phyloP scores from a whole-genome alignment of 2,113 vertebrate genomes.

The Sphyrna mokarran region DNA sequence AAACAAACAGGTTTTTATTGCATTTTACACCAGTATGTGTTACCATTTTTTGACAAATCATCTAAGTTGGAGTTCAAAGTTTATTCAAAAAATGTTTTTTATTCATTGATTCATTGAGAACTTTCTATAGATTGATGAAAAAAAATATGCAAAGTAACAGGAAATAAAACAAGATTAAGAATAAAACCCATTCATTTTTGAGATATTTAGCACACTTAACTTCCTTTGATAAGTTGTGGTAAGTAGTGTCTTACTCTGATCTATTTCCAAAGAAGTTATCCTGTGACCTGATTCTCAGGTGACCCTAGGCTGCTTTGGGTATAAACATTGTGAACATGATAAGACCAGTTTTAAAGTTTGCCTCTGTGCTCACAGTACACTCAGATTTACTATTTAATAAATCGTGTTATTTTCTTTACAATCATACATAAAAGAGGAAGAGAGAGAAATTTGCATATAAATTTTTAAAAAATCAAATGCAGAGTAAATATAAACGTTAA shows the following conservation, averaged over 20 bases:
- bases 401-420: not conserved
- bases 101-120: not conserved
- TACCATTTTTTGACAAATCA: not conserved
- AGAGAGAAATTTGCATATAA: not conserved
- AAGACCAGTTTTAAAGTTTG: not conserved
- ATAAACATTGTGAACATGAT: not conserved
- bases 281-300: not conserved
- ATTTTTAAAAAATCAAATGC: not conserved
- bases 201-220: not conserved
- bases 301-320: not conserved
- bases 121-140: not conserved
- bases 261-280: not conserved
- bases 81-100: not conserved
- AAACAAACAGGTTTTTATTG: constrained; percentile 25
- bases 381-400: not conserved
- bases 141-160: not conserved
- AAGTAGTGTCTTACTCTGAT: not conserved
- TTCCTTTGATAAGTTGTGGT: not conserved
- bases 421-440: not conserved
- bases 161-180: not conserved
- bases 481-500: not conserved
- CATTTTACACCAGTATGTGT: not conserved
- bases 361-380: not conserved
- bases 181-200: not conserved
- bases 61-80: not conserved